Percentiles rank a stretch among this genome's conserved stretches.
These are phyloP conservation scores for Diaperis boleti DNA, from an alignment of 2,888 invertebrate genomes.

Conservation along the genomic window DNA sequence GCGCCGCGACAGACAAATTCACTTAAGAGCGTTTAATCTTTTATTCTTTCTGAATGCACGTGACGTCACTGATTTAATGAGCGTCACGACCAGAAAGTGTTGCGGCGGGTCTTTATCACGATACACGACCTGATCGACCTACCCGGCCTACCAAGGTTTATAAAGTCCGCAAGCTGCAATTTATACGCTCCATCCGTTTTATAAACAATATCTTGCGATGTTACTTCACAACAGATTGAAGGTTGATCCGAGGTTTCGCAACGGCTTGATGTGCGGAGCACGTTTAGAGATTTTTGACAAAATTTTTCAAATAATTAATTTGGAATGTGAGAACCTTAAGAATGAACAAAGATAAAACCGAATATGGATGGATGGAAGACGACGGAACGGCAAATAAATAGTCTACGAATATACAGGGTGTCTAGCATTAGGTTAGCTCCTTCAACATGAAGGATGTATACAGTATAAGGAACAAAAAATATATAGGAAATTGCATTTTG, in stretches of 20 bases:
- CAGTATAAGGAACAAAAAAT: too few relatives aligned
- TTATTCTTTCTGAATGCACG: conserved; percentile 8
- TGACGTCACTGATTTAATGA: conserved; percentile 37
- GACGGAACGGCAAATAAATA: too few relatives aligned
- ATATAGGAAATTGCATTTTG: too few relatives aligned
- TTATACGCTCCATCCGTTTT: conserved; percentile 47
- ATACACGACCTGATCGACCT: conserved; percentile 51
- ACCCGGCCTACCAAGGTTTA: conserved; percentile 51
- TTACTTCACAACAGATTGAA: conserved; percentile 38
- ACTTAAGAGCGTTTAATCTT: conserved; percentile 12
- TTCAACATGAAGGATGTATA: too few relatives aligned
- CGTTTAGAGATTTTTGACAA: conserved; percentile 18
- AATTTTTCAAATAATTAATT: too few relatives aligned
- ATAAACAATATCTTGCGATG: conserved; percentile 48
- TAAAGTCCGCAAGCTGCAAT: conserved; percentile 47
- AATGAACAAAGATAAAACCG: too few relatives aligned
- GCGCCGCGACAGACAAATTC: conserved; percentile 16
- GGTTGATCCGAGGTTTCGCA: conserved; percentile 22
- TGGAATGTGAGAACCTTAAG: too few relatives aligned
- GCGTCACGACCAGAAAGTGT: conserved; percentile 36
- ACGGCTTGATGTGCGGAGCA: conserved; percentile 8
- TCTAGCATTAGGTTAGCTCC: too few relatives aligned
- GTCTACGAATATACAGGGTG: too few relatives aligned
- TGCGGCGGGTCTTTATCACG: conserved; percentile 47
- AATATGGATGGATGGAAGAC: too few relatives aligned